Evolutionary conservation across 2,797 vertebrate genomes (phyloP).

Genomic region (Pseudomugil tenellus): DNA sequence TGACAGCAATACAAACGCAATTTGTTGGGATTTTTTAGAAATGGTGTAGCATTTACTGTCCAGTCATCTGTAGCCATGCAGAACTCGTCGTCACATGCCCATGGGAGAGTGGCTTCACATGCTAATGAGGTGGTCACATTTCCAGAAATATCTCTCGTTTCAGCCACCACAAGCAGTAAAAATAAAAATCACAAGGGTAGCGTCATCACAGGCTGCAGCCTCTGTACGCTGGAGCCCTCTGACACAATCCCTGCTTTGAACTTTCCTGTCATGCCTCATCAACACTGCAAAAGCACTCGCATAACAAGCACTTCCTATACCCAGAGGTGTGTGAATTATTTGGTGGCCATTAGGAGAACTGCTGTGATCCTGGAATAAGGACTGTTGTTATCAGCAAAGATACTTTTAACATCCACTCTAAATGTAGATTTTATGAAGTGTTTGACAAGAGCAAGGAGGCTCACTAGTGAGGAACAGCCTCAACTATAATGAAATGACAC

Average conservation of each 20-base stretch:
- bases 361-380: conserved; percentile 34
- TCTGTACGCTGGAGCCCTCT: conserved; percentile 17
- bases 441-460: conserved; percentile 53
- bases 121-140: conserved; percentile 40
- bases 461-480: conserved; percentile 57
- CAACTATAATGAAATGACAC: conserved; percentile 64
- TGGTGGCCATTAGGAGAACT: conserved; percentile 55
- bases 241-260: conserved; percentile 38
- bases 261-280: conserved; percentile 45
- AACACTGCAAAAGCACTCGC: conserved; percentile 22
- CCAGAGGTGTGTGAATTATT: conserved; percentile 66
- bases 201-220: conserved; percentile 23
- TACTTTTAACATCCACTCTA: conserved; percentile 60
- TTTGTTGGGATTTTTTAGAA: conserved; percentile 50
- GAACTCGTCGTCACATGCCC: conserved; percentile 42
- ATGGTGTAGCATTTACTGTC: conserved; percentile 42
- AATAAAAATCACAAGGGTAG: conserved; percentile 36
- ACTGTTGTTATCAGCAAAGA: conserved; percentile 48
- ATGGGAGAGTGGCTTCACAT: conserved; percentile 43
- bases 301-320: conserved; percentile 32
- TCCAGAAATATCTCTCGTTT: conserved; percentile 51
- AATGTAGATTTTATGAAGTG: conserved; percentile 78
- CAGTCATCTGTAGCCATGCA: conserved; percentile 49
- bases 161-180: conserved; percentile 29
- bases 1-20: conserved; percentile 56